Conservation (phyloP, 2,888 invertebrate genomes). For the Drosophila fulvimacula region DNA sequence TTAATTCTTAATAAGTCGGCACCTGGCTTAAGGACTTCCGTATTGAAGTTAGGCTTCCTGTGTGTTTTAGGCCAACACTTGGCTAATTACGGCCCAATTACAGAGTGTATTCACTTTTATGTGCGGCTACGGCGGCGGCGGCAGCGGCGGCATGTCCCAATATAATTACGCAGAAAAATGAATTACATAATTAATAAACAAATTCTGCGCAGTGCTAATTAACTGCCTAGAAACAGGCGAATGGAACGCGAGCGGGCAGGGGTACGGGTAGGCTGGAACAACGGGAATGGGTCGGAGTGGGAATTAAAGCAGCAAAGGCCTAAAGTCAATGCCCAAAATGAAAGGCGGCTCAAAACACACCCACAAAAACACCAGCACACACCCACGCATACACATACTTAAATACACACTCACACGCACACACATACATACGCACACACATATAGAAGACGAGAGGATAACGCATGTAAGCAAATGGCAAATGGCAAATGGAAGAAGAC, state of each 20-base stretch:
- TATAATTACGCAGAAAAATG: conserved; percentile 78
- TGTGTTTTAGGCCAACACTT: conserved; percentile 41
- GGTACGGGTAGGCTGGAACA: not conserved
- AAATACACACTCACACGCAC: conserved; percentile 9
- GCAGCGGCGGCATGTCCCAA: conserved; percentile 52
- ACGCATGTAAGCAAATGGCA: conserved; percentile 63
- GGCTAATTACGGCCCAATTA: conserved; percentile 74
- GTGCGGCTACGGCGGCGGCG: conserved; percentile 33
- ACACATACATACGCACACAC: conserved; percentile 15
- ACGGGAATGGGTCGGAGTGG: conserved; percentile 4
- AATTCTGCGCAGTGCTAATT: conserved; percentile 75
- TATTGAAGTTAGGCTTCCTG: conserved; percentile 2
- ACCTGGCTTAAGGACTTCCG: conserved; percentile 39
- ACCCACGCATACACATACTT: conserved; percentile 2
- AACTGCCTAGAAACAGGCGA: conserved; percentile 43
- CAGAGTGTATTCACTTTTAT: conserved; percentile 64
- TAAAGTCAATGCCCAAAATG: conserved; percentile 61
- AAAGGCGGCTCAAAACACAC: conserved; percentile 54
- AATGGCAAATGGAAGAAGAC: conserved; percentile 54
- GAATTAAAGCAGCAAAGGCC: conserved; percentile 50
- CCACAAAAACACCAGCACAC: conserved; percentile 28
- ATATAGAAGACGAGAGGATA: conserved; percentile 45
- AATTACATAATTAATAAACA: conserved; percentile 80
- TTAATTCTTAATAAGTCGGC: conserved; percentile 33
- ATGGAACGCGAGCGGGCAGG: not conserved